A percentile compares a stretch with the other conserved stretches of the same genome.
phyloP scores from a whole-genome alignment of 2,797 vertebrate species.

The Numenius phaeopus region DNA sequence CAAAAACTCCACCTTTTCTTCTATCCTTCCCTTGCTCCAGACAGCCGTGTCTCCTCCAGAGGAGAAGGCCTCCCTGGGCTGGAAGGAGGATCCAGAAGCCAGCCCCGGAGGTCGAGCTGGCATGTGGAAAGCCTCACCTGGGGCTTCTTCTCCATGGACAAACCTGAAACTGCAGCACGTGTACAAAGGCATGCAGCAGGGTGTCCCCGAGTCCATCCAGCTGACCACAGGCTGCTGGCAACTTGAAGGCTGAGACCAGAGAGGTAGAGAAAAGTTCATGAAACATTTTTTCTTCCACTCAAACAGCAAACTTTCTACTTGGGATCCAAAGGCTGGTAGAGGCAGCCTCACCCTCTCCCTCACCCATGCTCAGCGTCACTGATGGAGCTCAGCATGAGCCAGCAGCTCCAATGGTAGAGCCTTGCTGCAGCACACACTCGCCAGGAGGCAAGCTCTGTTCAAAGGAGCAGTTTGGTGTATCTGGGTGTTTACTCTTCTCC shows the following conservation, averaged over 20 bases:
- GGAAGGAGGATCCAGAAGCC: background rate
- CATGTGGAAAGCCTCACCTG: background rate
- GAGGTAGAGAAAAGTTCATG: background rate
- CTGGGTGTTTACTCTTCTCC: background rate
- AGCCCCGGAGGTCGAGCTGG: background rate
- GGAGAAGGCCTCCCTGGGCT: background rate
- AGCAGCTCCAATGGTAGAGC: fast-evolving
- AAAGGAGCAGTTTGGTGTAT: background rate
- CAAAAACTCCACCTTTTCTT: background rate
- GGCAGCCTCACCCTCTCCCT: background rate
- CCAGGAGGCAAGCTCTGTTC: background rate
- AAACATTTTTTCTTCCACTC: background rate
- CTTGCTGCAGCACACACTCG: background rate
- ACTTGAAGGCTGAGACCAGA: background rate
- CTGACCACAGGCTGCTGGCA: background rate
- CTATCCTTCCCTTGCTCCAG: background rate
- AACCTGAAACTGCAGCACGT: fast-evolving
- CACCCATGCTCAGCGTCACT: fast-evolving
- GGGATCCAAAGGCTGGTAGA: background rate
- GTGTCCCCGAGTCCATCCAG: fast-evolving
- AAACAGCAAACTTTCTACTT: background rate
- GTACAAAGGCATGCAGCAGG: fast-evolving
- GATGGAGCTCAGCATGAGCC: fast-evolving
- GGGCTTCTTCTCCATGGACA: background rate
- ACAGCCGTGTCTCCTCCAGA: fast-evolving